Percentiles rank a stretch among this genome's conserved stretches.
Conservation (phyloP, 2,113 vertebrate genomes). For the Gallinago undulata region DNA sequence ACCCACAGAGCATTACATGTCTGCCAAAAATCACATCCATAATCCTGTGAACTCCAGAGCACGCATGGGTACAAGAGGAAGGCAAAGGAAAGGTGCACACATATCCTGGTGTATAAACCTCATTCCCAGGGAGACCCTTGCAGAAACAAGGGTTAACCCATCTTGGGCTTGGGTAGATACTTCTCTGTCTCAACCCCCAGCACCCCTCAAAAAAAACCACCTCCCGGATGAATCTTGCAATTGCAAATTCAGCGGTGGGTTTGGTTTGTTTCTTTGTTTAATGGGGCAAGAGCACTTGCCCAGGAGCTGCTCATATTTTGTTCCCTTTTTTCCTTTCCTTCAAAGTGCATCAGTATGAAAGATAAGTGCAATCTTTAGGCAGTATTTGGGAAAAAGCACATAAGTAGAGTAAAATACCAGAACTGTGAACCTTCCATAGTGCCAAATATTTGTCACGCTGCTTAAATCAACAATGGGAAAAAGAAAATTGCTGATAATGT, state of each 20-base stretch:
- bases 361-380: neutral
- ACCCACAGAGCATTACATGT: neutral
- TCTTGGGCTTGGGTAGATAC: neutral
- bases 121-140: neutral
- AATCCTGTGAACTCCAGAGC: neutral
- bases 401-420: neutral
- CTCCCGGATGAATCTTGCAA: neutral
- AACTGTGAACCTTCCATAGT: neutral
- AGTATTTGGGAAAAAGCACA: neutral
- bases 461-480: neutral
- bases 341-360: neutral
- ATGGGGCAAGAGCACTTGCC: neutral
- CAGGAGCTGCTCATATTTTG: neutral
- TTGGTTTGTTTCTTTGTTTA: neutral
- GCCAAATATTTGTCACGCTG: neutral
- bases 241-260: neutral
- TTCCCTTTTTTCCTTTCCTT: neutral
- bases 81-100: neutral
- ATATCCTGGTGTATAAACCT: neutral
- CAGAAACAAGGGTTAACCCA: neutral
- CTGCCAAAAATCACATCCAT: neutral
- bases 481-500: neutral
- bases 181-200: neutral
- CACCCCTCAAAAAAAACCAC: neutral
- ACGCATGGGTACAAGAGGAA: fast-evolving